Base-by-base conservation (phyloP, 37 sponge, comb jelly and placozoan species). In the Petrosia ficiformis region DNA sequence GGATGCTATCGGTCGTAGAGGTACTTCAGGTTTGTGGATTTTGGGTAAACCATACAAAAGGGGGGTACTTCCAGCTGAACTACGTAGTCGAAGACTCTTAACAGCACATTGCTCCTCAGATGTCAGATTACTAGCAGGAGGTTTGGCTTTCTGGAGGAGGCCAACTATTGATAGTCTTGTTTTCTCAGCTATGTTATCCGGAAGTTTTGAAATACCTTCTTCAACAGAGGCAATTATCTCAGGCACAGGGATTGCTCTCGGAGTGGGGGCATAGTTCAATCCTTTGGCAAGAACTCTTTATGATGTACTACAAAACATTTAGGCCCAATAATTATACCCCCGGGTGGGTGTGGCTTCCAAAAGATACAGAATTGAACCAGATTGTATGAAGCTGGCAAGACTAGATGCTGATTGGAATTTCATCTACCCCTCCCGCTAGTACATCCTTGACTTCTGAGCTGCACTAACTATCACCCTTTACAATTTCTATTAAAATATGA, bases 61-160 rank as follows among this genome's bases (percentile, higher is more conserved):
- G 1, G 79, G 79, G 40, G 39, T 79, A 41, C 33, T 33, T 22
- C 79, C 79, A 41, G 71, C 79, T 1, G 79, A 40, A 61, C 60
- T 57, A 24, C 71, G 67, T 69, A 79, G 37, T 2, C 70, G 3
- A 25, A 71, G 72, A 25, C 25, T 19, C 41, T 75, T 75, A 19
- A 75, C 25, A 42, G 76, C 76, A 28, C 63, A 64, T 21, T 32
- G 39, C 25, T 34, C 64, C 5, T 75, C 26, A 22, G 64, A 38
- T 3, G 63, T 26, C 31, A 75, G 2, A 28, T 75, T 75, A 22
- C 26, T 1, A 3, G 57, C 43, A 57, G 64, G 64, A 22, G 58
- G 41, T 26, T 48, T 59, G 39, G 76, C 57, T 56, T 43, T 30
- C 22, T 22, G 25, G 1, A 75, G 22, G 28, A 75, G 31, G 58